Evolutionary conservation across 2,888 invertebrate genomes (phyloP), one percentile per base, ranked within the genome.

Genomic region (Drosophila basisetae): DNA sequence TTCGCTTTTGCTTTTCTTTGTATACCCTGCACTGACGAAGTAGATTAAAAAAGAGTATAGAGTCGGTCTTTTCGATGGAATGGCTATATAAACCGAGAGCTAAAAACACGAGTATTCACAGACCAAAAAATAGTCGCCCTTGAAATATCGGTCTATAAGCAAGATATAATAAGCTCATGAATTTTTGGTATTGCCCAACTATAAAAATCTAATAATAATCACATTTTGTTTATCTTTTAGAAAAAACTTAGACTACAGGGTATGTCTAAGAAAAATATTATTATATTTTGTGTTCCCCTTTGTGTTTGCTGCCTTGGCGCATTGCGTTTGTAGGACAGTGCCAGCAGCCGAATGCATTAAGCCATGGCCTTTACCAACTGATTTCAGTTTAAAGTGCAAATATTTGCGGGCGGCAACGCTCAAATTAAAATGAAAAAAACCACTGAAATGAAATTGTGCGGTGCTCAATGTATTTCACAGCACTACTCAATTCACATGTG

Each of bases 391-490:
- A 90, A 85, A 89, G 85, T 84, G 80, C 72, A 90, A 86, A 89
- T 85, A 85, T 89, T 86, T 90, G 71, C 68, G 76, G 76, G 58
- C 73, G 59, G 78, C 63, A 72, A 72, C 59, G 74, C 65, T 76
- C 68, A 76, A 89, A 80, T 60, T 58, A 31, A 70, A 68, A 80
- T 75, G 67, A 59, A 80, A 80, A 74, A 69, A 60, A 47, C 56
- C 37, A 61, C 81, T 77, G 6, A 78, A 85, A 90, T 90, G 78
- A 85, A 90, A 90, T 85, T 85, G 74, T 78, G 90, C 69, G 72
- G 70, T 58, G 58, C 67, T 69, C 74, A 72, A 71, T 65, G 64
- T 63, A 58, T 74, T 69, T 65, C 70, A 64, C 68, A 58, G 79
- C 68, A 59, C 50, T 73, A 86, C 63, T 89, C 60, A 72, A 81